Evolutionary conservation across 2,113 vertebrate genomes (phyloP).

Genomic region (Cervus canadensis): DNA sequence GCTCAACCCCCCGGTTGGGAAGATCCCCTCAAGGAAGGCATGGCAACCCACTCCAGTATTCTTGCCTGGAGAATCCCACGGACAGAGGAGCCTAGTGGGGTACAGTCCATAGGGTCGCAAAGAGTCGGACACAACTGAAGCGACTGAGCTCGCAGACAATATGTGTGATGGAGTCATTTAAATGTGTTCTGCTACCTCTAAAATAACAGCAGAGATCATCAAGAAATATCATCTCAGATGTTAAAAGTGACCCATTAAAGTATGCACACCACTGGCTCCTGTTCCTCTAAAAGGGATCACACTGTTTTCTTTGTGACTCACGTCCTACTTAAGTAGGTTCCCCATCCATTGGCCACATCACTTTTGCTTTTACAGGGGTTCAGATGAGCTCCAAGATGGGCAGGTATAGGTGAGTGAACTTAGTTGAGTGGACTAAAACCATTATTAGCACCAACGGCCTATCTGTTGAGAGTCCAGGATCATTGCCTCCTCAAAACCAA

Average conservation of each 20-base stretch:
- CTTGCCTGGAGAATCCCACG: not conserved
- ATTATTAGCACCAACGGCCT: not conserved
- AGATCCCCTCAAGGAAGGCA: not conserved
- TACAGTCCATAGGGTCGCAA: not conserved
- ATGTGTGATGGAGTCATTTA: not conserved
- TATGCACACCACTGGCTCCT: accelerated
- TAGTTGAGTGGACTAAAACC: not conserved
- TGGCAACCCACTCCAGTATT: not conserved
- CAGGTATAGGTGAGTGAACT: not conserved
- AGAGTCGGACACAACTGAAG: not conserved
- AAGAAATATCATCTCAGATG: not conserved
- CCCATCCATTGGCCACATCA: accelerated
- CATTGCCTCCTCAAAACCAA: not conserved
- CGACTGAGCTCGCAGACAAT: not conserved
- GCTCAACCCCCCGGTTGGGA: not conserved
- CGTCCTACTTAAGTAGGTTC: accelerated
- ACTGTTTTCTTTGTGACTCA: not conserved
- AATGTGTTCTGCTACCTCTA: not conserved
- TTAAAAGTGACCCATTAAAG: not conserved
- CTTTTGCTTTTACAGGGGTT: not conserved
- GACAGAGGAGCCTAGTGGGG: not conserved
- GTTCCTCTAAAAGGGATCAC: not conserved
- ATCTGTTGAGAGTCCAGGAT: not conserved
- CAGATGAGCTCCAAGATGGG: accelerated
- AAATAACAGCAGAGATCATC: too few relatives aligned